A percentile compares a stretch with the other conserved stretches of the same genome.
These are phyloP conservation scores for Sycophila texana DNA, from an alignment of 2,888 invertebrate species.

Conservation along the genomic window DNA sequence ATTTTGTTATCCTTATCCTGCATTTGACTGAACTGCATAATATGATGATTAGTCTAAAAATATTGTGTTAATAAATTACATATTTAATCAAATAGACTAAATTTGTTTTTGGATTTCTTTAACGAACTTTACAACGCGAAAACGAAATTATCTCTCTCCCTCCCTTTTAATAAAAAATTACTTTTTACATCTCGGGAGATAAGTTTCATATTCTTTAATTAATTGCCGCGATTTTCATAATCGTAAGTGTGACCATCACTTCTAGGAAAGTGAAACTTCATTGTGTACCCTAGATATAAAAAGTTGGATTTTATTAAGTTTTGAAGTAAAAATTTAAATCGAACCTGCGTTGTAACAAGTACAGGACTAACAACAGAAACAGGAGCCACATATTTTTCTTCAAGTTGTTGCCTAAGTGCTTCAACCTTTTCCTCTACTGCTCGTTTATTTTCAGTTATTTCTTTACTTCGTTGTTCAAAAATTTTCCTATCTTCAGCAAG, in stretches of 20 bases:
- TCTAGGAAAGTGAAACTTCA: no score
- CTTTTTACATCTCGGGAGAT: no score
- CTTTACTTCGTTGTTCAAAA: slow-evolving; percentile 73
- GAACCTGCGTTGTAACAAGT: slow-evolving; percentile 66
- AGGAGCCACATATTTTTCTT: slow-evolving; percentile 72
- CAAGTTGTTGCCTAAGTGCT: slow-evolving; percentile 75
- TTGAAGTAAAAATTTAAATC: slow-evolving; percentile 13
- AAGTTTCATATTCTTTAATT: no score
- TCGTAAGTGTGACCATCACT: no score
- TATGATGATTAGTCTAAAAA: slow-evolving; percentile 60
- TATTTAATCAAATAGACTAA: slow-evolving; percentile 1
- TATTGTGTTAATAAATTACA: background rate
- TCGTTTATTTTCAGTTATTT: slow-evolving; percentile 72
- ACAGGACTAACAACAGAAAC: slow-evolving; percentile 65
- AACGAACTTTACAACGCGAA: background rate
- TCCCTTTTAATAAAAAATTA: no score
- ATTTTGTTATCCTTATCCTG: slow-evolving; percentile 81
- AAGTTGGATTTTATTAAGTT: background rate
- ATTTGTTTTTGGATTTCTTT: background rate
- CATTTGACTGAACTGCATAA: slow-evolving; percentile 73
- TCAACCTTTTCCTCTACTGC: slow-evolving; percentile 75
- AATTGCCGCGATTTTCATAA: no score
- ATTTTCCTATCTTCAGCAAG: slow-evolving; percentile 74
- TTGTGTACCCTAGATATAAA: no score
- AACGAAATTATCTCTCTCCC: no score